Conservation (phyloP, 2,797 vertebrate species). For the Myotis pilosus region DNA sequence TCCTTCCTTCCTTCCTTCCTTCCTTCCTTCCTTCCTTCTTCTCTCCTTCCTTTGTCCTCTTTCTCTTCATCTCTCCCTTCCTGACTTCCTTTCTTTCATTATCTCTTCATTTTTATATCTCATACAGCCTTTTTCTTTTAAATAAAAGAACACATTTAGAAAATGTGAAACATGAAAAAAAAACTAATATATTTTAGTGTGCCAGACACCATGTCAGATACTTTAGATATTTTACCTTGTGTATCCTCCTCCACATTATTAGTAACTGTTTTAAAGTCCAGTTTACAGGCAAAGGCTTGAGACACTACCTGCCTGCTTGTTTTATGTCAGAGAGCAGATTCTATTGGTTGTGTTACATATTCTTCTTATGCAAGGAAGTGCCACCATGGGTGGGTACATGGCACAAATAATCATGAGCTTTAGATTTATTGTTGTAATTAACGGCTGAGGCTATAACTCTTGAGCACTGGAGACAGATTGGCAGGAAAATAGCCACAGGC, state of each 20-base stretch:
- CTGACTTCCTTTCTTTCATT: neutral
- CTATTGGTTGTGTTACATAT: slow-evolving; percentile 57
- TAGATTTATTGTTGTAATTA: neutral
- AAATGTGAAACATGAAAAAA: neutral
- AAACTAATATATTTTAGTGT: neutral
- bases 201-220: neutral
- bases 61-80: neutral
- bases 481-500: neutral
- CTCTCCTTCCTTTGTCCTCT: no score
- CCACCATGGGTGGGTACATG: neutral
- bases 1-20: neutral
- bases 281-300: neutral
- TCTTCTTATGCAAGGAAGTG: neutral
- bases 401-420: neutral
- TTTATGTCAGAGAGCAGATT: slow-evolving; percentile 65
- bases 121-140: neutral
- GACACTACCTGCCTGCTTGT: slow-evolving; percentile 42
- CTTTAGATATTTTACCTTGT: neutral
- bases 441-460: neutral
- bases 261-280: neutral
- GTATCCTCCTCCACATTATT: neutral
- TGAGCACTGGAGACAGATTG: neutral
- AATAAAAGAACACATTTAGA: neutral
- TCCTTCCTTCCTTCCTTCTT: rapidly evolving
- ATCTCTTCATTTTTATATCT: neutral